A percentile compares a stretch with the other conserved stretches of the same genome.
These are phyloP conservation scores for Rhagonycha fulva DNA, from an alignment of 2,888 invertebrate genomes.

Conservation along the genomic window DNA sequence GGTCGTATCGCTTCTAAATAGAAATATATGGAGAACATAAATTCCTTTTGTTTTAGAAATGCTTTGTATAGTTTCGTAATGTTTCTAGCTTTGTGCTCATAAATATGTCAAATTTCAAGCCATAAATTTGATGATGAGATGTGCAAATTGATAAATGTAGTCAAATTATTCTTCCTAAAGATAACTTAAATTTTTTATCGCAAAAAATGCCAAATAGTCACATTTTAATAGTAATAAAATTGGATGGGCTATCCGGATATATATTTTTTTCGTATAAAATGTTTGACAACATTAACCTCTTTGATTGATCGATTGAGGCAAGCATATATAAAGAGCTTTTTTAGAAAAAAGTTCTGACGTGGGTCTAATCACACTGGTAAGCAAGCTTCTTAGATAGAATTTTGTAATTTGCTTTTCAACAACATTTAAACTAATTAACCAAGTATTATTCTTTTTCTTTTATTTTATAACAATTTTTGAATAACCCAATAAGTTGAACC, in stretches of 20 bases:
- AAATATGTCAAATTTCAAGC: conserved; percentile 23
- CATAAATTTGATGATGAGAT: conserved; percentile 22
- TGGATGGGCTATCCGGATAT: conserved; percentile 8
- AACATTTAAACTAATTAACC: neutral
- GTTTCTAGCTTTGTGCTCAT: conserved; percentile 16
- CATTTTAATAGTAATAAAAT: conserved; percentile 2
- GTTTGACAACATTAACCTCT: conserved; percentile 43
- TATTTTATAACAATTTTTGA: neutral
- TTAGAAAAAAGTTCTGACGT: conserved; percentile 30
- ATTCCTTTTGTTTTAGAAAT: conserved; percentile 26
- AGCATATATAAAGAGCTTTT: conserved; percentile 41
- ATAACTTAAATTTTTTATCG: conserved; percentile 2
- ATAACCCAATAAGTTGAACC: neutral
- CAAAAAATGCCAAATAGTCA: neutral
- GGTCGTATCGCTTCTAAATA: conserved; percentile 17
- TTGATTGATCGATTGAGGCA: conserved; percentile 44
- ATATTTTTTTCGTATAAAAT: conserved; percentile 32
- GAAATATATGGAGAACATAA: conserved; percentile 26
- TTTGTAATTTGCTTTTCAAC: neutral
- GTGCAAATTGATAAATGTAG: conserved; percentile 23
- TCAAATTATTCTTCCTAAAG: conserved; percentile 15
- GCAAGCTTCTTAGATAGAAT: conserved; percentile 1
- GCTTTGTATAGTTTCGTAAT: conserved; percentile 20
- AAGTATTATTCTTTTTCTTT: too few species aligned
- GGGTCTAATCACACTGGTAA: conserved; percentile 5